Evolutionary conservation across 2,888 invertebrate species (phyloP).

Genomic region (Idaea straminata): DNA sequence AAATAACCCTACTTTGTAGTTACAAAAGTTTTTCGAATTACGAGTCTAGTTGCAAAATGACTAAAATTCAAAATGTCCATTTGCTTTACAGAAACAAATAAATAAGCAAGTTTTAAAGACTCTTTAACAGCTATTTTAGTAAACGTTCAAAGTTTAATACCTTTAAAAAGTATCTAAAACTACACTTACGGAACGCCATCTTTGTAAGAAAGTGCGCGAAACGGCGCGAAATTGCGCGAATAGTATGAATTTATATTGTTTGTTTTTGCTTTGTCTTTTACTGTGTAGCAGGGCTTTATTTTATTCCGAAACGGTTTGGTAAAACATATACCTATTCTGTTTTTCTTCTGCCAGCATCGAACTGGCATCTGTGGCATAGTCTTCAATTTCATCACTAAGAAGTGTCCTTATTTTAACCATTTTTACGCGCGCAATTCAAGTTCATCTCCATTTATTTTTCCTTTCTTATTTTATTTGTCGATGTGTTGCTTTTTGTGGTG

Average conservation of each 20-base stretch:
- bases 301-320: background rate
- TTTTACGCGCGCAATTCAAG: too few relatives aligned
- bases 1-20: background rate
- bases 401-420: too few relatives aligned
- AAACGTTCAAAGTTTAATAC: background rate
- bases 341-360: background rate
- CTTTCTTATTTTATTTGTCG: too few relatives aligned
- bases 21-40: background rate
- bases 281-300: background rate
- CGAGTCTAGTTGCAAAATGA: background rate
- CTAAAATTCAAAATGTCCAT: background rate
- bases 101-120: background rate
- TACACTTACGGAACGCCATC: background rate
- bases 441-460: too few relatives aligned
- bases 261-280: background rate
- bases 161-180: background rate
- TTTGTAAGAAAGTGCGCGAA: background rate
- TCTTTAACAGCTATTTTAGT: background rate
- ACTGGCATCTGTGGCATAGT: too few relatives aligned
- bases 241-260: background rate
- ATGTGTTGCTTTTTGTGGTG: too few relatives aligned
- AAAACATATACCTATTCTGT: background rate
- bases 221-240: background rate
- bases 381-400: too few relatives aligned
- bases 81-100: background rate